Percentiles rank a stretch among this genome's conserved stretches.
Evolutionary conservation across 2,113 vertebrate species (phyloP).

Genomic region (Bubo bubo): DNA sequence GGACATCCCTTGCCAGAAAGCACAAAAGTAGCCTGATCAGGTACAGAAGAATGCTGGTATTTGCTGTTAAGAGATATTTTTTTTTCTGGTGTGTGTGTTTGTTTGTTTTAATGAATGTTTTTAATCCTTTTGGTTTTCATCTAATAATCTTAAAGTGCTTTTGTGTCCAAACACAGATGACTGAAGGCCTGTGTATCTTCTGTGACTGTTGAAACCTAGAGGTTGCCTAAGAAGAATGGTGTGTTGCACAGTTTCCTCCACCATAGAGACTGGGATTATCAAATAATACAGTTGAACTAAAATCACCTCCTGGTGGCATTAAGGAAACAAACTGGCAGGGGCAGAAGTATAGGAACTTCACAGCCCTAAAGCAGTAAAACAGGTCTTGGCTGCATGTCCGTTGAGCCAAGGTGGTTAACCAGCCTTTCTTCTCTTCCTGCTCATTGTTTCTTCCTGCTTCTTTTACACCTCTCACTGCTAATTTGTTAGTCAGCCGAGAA

Average conservation of each 20-base stretch:
- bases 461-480: not conserved
- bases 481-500: not conserved
- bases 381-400: accelerated
- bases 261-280: not conserved
- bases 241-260: not conserved
- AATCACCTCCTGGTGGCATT: not conserved
- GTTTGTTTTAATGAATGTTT: not conserved
- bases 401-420: not conserved
- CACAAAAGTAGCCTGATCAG: not conserved
- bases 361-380: not conserved
- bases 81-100: not conserved
- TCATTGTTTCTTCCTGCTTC: not conserved
- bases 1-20: not conserved
- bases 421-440: not conserved
- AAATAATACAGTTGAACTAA: not conserved
- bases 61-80: not conserved
- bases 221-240: not conserved
- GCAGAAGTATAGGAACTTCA: not conserved
- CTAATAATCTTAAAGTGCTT: not conserved
- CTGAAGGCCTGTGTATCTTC: not conserved
- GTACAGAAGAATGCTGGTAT: not conserved
- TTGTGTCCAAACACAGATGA: not conserved
- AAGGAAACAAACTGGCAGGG: not conserved
- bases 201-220: not conserved
- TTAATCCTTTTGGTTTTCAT: not conserved